A percentile compares a stretch with the other conserved stretches of the same genome.
Evolutionary conservation across 2,113 vertebrate genomes (phyloP).

Genomic region (Menidia beryllina): DNA sequence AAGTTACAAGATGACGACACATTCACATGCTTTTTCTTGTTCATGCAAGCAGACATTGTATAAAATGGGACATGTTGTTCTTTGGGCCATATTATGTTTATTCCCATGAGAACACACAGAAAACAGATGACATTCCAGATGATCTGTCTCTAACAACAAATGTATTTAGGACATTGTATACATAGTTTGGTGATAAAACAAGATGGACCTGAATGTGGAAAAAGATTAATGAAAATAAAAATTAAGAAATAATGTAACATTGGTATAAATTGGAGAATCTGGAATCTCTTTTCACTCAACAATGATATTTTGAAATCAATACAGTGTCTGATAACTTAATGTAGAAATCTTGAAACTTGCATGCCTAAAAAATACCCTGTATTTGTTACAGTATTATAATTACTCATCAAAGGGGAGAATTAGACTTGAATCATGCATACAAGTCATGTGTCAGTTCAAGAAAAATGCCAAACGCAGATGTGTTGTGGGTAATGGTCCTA

Average conservation of each 20-base stretch:
- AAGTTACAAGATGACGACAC: conserved; percentile 15
- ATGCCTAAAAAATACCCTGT: conserved; percentile 86
- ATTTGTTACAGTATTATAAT: conserved; percentile 62
- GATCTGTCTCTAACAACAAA: conserved; percentile 58
- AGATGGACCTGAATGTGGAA: conserved; percentile 58
- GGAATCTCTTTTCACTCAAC: conserved; percentile 35
- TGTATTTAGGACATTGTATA: conserved; percentile 52
- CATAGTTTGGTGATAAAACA: conserved; percentile 59
- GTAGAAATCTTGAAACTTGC: conserved; percentile 69
- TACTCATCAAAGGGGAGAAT: conserved; percentile 32
- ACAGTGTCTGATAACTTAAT: conserved; percentile 49
- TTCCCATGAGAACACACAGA: conserved; percentile 80
- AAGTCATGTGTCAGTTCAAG: conserved; percentile 43
- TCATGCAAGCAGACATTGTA: conserved; percentile 47
- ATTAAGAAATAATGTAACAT: conserved; percentile 17
- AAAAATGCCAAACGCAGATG: conserved; percentile 11
- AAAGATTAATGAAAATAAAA: conserved; percentile 46
- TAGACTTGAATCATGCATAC: conserved; percentile 64
- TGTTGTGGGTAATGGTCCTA: conserved; percentile 11
- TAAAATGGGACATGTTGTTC: conserved; percentile 62
- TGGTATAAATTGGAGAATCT: conserved; percentile 34
- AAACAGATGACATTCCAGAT: conserved; percentile 73
- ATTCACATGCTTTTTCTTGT: background rate
- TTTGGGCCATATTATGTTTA: conserved; percentile 78
- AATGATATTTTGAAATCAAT: conserved; percentile 44